Evolutionary conservation across 2,113 vertebrate genomes (phyloP).

Genomic region (Alaudala cheleensis): DNA sequence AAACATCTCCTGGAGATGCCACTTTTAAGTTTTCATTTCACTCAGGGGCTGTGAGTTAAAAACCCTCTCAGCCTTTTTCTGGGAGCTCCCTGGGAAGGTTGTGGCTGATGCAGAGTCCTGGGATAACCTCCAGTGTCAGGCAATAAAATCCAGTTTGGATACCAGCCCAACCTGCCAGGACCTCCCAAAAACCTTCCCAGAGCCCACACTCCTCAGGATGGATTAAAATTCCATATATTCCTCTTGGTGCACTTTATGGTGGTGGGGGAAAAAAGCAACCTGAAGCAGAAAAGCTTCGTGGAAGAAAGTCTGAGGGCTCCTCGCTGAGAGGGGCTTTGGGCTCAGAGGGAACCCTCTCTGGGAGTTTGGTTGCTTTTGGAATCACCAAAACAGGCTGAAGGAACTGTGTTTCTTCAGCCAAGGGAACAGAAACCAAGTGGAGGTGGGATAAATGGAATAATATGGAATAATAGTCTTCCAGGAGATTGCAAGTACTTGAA

Average conservation of each 20-base stretch:
- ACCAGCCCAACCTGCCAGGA: background rate
- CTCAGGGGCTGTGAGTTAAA: background rate
- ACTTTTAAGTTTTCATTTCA: background rate
- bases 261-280: background rate
- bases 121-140: background rate
- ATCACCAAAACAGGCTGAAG: background rate
- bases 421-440: background rate
- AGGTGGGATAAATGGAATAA: background rate
- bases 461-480: background rate
- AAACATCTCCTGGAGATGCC: background rate
- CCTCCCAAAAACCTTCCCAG: background rate
- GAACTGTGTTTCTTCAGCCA: background rate
- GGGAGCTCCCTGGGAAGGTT: background rate
- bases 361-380: slow-evolving; percentile 15
- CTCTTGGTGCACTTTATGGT: background rate
- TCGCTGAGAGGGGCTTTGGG: background rate
- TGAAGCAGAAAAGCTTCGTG: background rate
- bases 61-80: background rate
- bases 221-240: background rate
- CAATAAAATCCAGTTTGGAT: background rate
- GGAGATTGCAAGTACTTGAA: too few species aligned
- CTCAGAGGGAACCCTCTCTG: background rate
- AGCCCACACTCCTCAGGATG: background rate
- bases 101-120: background rate
- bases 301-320: background rate